These are phyloP conservation scores for Crocuta crocuta DNA, from an alignment of 2,113 vertebrate genomes.

Conservation along the genomic window DNA sequence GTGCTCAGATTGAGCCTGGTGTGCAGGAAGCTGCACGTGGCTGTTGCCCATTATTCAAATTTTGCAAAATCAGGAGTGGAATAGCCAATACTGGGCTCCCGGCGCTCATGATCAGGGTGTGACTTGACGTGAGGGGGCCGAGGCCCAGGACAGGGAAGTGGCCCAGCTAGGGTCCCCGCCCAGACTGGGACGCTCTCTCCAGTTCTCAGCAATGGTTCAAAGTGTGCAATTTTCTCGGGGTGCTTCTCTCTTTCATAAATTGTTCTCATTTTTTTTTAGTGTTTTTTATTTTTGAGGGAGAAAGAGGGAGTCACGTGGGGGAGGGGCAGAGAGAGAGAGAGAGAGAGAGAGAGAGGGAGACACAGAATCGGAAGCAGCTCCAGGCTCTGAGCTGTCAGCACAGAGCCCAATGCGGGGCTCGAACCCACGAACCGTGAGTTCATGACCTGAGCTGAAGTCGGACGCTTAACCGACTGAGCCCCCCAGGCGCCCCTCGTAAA, in stretches of 20 bases:
- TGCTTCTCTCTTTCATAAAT: not conserved
- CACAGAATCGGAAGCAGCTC: no score
- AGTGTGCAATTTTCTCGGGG: not conserved
- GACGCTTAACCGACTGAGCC: no score
- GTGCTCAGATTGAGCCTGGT: not conserved
- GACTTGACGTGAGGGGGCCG: not conserved
- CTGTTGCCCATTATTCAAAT: not conserved
- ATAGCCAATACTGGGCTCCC: not conserved
- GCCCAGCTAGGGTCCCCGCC: not conserved
- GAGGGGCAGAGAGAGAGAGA: no score
- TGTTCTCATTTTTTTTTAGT: not conserved
- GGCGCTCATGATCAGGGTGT: not conserved
- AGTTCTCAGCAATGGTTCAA: not conserved
- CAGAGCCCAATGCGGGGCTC: no score
- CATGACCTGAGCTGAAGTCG: no score
- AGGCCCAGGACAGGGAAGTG: not conserved
- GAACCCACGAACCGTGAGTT: no score
- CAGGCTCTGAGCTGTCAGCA: no score
- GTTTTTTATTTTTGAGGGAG: no score
- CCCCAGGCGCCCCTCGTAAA: not conserved
- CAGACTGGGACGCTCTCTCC: not conserved
- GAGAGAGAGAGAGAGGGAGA: no score
- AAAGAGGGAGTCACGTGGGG: no score
- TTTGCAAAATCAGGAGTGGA: not conserved
- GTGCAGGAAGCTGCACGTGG: rapidly evolving